Evolutionary conservation across 2,888 invertebrate genomes (phyloP), one percentile per base, ranked within the genome.

Genomic region (Brachyptera risi): DNA sequence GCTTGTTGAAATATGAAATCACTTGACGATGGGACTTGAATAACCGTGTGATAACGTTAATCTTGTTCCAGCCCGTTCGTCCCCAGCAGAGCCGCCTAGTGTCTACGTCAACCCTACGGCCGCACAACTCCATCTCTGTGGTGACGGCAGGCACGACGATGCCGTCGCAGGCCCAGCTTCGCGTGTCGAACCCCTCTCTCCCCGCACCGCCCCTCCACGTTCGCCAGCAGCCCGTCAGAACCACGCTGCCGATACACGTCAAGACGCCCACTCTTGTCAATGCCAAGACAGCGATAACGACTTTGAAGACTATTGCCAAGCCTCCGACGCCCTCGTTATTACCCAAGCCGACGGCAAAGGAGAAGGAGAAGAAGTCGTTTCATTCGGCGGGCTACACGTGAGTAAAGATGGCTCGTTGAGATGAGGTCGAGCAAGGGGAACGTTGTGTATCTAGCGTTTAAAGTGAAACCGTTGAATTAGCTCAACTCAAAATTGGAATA

Each of bases 301-400:
- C 51, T 19, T 44, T 59, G 17, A 17, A 44, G 15, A 49, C 58
- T n/a, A 11, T 58, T 23, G 58, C 60, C 44, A 64, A 61, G 37
- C 64, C 62, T n/a, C 60, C 60, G 11, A 42, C 63, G 17, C 62
- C 65, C 11, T 60, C 63, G n/a, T 56, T 65, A 21, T 47, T 63
- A 35, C 59, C 65, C 17, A 69, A 85, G 74, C 83, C 87, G 9
- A 76, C 85, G 31, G 78, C 84, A 67, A 88, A 87, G 76, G 90
- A 90, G 68, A 90, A 88, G 72, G 88, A 90, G 70, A 90, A 88
- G 75, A 87, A 86, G 71, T 76, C 81, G 35, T 80, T 81, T 72
- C 80, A 84, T 58, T 80, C 82, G 35, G 77, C 79, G 50, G 79
- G 77, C 65, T 77, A 78, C 68, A 76, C 77, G 78, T 79, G 68